Evolutionary conservation across 1,140 invertebrate genomes (phyloP), one percentile per base, ranked within the genome.

Genomic region (Drosophila guanche): DNA sequence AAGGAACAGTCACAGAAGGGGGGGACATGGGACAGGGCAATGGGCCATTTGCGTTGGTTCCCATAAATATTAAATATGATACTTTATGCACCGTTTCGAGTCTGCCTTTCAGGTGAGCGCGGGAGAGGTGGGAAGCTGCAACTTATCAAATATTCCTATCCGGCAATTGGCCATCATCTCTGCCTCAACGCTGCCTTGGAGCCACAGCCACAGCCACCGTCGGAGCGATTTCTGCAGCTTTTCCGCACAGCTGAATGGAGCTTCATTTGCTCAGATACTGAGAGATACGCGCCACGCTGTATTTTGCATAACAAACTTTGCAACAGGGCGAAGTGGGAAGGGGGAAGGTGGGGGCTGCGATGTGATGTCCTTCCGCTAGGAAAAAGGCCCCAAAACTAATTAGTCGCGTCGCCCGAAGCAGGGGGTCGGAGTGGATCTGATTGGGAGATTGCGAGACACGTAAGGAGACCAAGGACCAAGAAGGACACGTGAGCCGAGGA

Each of bases 21-120:
- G 23, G 7, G 6, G 7, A 8, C 1, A 33, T 10, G 50, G 69
- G 65, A 66, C 72, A 50, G 62, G 33, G 33, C 33, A 10, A 4
- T 12, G 33, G 33, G 33, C 10, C 33, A 37, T 37, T 37, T 37
- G 33, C 33, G 10, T 37, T 27, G 25, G 25, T 27, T 37, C 10
- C 66, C 78, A 90, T 90, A 90, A 90, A 90, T 90, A 86, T 90
- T 90, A 90, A 86, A 90, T 90, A 81, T 90, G 86, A 90, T 90
- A 90, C 80, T 74, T 89, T 83, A 83, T 73, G 67, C 75, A 61
- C 58, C 66, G 54, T 55, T 61, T 52, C 51, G 55, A 56, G 59
- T 46, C 48, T 54, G 41, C 67, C 29, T 33, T 8, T 33, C 29
- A 37, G 33, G 10, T 33, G 16, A 0, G 16, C 16, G 16, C 16